A percentile compares a stretch with the other conserved stretches of the same genome.
These are phyloP conservation scores for Enteromius trimaculatus DNA, from an alignment of 2,797 vertebrate genomes.

Conservation along the genomic window DNA sequence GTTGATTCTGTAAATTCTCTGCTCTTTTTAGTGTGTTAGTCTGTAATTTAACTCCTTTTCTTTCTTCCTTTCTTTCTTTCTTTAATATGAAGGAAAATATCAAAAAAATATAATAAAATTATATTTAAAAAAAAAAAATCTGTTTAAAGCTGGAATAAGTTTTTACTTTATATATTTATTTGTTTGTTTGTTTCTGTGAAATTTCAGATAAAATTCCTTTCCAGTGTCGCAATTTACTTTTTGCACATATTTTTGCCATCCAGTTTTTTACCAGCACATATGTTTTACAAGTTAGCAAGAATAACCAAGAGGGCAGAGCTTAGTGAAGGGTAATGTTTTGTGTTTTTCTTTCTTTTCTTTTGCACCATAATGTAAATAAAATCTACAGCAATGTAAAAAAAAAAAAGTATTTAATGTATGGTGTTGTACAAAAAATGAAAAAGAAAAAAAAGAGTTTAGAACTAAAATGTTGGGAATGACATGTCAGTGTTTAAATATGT, in stretches of 20 bases:
- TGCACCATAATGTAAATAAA: not conserved
- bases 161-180: too few species aligned
- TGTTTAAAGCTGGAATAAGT: too few species aligned
- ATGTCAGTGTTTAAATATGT: slow-evolving; percentile 39
- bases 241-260: not conserved
- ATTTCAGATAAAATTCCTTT: not conserved
- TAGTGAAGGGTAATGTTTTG: not conserved
- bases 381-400: not conserved
- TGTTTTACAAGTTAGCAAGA: not conserved
- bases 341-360: not conserved
- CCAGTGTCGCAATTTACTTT: not conserved
- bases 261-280: not conserved
- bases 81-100: too few species aligned
- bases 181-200: too few species aligned
- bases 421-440: not conserved
- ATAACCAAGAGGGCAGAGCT: not conserved
- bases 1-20: not conserved
- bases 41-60: not conserved
- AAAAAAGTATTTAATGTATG: not conserved
- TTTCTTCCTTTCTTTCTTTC: too few species aligned
- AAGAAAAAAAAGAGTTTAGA: too few species aligned
- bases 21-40: not conserved
- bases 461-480: not conserved
- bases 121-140: too few species aligned
- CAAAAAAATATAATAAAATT: too few species aligned